Conservation (phyloP, 2,797 vertebrate genomes). For the Syngnathus acus region DNA sequence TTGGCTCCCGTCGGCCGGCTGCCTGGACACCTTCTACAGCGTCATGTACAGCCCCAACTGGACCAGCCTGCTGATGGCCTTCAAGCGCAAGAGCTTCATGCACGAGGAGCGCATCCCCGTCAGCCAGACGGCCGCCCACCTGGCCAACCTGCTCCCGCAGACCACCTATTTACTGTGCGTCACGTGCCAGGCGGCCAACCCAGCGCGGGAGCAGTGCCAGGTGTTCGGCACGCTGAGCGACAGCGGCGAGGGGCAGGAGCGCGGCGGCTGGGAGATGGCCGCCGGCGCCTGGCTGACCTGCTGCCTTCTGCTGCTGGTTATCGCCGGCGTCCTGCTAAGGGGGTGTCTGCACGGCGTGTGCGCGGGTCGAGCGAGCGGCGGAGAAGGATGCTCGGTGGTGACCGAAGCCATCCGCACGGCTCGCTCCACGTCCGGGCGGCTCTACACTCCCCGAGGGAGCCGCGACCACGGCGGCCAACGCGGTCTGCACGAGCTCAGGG, state of each 20-base stretch:
- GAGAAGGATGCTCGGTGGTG: slow-evolving; percentile 8
- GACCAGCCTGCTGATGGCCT: slow-evolving; percentile 76
- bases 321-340: slow-evolving; percentile 73
- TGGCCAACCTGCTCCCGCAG: slow-evolving; percentile 78
- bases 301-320: slow-evolving; percentile 76
- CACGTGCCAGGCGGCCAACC: slow-evolving; percentile 80
- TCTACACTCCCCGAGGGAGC: slow-evolving; percentile 38
- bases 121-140: slow-evolving; percentile 71
- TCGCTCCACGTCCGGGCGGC: slow-evolving; percentile 25
- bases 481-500: slow-evolving; percentile 44
- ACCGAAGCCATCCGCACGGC: slow-evolving; percentile 22
- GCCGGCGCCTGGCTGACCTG: slow-evolving; percentile 83
- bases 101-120: slow-evolving; percentile 79
- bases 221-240: slow-evolving; percentile 75
- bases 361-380: slow-evolving; percentile 28
- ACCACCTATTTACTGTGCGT: slow-evolving; percentile 83
- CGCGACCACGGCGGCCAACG: slow-evolving; percentile 48
- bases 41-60: slow-evolving; percentile 86
- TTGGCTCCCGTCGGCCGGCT: slow-evolving; percentile 73
- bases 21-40: slow-evolving; percentile 82
- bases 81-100: slow-evolving; percentile 77
- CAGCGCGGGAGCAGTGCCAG: slow-evolving; percentile 78
- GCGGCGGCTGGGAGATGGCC: slow-evolving; percentile 74
- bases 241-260: slow-evolving; percentile 45
- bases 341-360: slow-evolving; percentile 76